A percentile compares a stretch with the other conserved stretches of the same genome.
Evolutionary conservation across 2,888 invertebrate species (phyloP).

Genomic region (Drosophila ustulata): DNA sequence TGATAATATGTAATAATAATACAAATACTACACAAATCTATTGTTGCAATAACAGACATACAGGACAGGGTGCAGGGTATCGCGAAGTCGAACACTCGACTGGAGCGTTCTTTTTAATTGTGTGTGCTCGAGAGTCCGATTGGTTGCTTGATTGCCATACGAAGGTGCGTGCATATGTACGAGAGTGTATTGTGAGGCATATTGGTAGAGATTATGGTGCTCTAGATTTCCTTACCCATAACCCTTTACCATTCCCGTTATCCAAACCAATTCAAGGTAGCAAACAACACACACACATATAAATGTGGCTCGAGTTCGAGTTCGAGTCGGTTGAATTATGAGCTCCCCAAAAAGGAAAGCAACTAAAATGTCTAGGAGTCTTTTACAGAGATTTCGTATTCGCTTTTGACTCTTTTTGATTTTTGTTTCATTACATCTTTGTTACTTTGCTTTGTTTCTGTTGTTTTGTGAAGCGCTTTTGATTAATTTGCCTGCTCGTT

Average conservation of each 20-base stretch:
- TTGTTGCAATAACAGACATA: no score
- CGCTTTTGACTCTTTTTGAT: conserved; percentile 17
- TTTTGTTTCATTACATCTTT: conserved; percentile 29
- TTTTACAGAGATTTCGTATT: conserved; percentile 30
- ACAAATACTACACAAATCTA: no score
- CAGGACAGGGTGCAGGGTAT: not conserved
- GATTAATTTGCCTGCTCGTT: conserved; percentile 68
- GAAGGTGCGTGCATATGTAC: not conserved
- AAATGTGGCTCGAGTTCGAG: conserved; percentile 15
- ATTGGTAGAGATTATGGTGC: conserved; percentile 4
- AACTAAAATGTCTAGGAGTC: conserved; percentile 28
- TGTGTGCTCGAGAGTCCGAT: conserved; percentile 3
- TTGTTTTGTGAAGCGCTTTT: conserved; percentile 43
- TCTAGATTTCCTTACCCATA: conserved; percentile 17
- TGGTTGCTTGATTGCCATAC: conserved; percentile 19
- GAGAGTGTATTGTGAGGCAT: not conserved
- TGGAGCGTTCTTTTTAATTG: not conserved
- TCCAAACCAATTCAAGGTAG: conserved; percentile 27
- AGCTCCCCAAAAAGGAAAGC: conserved; percentile 15
- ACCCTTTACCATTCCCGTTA: conserved; percentile 9
- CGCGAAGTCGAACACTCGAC: not conserved
- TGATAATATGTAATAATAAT: no score
- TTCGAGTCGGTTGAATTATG: conserved; percentile 41
- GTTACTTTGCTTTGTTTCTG: conserved; percentile 23
- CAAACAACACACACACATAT: conserved; percentile 8